These are phyloP conservation scores for Chaetodon trifasciatus DNA, from an alignment of 2,797 vertebrate species.

Conservation along the genomic window DNA sequence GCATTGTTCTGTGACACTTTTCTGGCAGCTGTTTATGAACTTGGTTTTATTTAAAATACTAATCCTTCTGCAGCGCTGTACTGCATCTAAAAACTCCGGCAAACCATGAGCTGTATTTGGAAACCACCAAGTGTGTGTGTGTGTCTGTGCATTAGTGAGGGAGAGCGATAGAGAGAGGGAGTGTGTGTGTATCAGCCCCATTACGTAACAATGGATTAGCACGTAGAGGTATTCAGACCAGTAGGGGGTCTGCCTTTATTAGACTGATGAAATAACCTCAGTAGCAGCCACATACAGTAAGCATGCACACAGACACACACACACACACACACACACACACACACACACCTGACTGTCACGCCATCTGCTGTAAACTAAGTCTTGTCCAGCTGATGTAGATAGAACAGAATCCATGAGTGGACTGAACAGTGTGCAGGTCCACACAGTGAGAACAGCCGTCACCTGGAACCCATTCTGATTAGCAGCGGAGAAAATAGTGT, in stretches of 20 bases:
- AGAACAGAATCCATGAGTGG: slow-evolving; percentile 1
- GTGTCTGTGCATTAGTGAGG: not conserved
- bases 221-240: slow-evolving; percentile 37
- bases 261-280: slow-evolving; percentile 55
- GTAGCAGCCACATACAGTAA: slow-evolving; percentile 38
- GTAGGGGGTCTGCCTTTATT: slow-evolving; percentile 56
- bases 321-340: not conserved
- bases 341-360: not conserved
- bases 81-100: slow-evolving; percentile 33
- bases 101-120: slow-evolving; percentile 54
- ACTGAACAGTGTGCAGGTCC: slow-evolving; percentile 26
- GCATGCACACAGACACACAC: not conserved
- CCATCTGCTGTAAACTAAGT: slow-evolving; percentile 8
- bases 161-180: not conserved
- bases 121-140: slow-evolving; percentile 5
- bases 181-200: slow-evolving; percentile 12
- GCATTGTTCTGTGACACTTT: slow-evolving; percentile 1
- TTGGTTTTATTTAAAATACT: slow-evolving; percentile 22
- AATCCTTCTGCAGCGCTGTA: slow-evolving; percentile 29
- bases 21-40: slow-evolving; percentile 11
- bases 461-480: not conserved
- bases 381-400: slow-evolving; percentile 32
- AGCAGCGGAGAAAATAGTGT: not conserved
- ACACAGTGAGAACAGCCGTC: not conserved
- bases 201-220: slow-evolving; percentile 73